Conservation (phyloP, 2,888 invertebrate genomes). For the Tipula lateralis region DNA sequence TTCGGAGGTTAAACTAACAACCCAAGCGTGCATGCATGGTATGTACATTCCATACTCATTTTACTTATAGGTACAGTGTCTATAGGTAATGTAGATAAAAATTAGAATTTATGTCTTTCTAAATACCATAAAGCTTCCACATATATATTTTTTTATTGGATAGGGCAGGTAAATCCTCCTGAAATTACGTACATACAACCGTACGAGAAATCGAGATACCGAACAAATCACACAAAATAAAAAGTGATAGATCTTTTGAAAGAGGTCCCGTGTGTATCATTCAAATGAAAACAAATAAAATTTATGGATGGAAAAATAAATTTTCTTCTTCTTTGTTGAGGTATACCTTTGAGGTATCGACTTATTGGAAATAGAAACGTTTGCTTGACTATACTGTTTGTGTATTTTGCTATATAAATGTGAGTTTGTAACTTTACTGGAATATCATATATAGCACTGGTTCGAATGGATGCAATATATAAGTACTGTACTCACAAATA, state of each 20-base stretch:
- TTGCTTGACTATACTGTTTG: too few species aligned
- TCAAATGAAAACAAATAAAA: neutral
- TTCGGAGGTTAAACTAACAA: neutral
- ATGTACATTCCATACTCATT: neutral
- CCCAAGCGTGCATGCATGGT: too few species aligned
- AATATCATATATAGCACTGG: too few species aligned
- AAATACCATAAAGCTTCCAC: neutral
- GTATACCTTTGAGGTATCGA: neutral
- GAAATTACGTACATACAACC: neutral
- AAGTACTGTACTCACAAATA: too few species aligned
- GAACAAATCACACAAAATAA: constrained; percentile 8
- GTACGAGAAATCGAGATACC: neutral
- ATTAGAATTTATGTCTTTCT: neutral
- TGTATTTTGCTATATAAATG: too few species aligned
- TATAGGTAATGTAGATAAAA: neutral
- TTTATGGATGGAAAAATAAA: neutral
- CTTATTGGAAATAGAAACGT: too few species aligned
- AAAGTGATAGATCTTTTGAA: constrained; percentile 7
- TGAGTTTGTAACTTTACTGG: too few species aligned
- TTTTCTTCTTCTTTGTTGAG: neutral
- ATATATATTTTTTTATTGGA: too few species aligned
- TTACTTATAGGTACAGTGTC: neutral
- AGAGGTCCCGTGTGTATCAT: neutral
- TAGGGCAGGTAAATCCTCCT: too few species aligned
- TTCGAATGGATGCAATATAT: too few species aligned